These are phyloP conservation scores for Crypturellus undulatus DNA, from an alignment of 2,113 vertebrate genomes.

Conservation along the genomic window DNA sequence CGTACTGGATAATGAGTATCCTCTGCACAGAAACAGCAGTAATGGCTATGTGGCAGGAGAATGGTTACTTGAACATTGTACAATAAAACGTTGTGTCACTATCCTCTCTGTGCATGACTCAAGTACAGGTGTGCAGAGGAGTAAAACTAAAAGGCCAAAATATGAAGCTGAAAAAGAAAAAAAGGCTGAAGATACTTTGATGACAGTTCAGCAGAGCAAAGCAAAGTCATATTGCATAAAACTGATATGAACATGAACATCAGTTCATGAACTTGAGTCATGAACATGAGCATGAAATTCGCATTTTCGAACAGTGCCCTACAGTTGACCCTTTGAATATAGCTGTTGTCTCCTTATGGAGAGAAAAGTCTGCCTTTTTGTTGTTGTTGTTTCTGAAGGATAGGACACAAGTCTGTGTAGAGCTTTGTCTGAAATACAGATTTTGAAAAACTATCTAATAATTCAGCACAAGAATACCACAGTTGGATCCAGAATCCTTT, in stretches of 20 bases:
- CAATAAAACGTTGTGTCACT: background rate
- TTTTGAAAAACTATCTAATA: background rate
- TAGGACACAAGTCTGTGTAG: background rate
- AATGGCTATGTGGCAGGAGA: background rate
- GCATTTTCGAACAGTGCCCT: background rate
- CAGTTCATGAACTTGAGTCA: background rate
- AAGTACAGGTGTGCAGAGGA: conserved; percentile 24
- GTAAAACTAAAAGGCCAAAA: conserved; percentile 15
- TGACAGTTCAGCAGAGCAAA: background rate
- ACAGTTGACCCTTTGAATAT: conserved; percentile 16
- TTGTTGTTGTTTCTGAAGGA: background rate
- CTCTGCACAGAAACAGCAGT: conserved; percentile 35
- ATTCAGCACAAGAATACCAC: background rate
- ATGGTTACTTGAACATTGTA: background rate
- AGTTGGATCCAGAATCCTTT: background rate
- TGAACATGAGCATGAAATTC: background rate
- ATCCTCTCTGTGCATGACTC: background rate
- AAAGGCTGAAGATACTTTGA: background rate
- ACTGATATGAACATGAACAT: background rate
- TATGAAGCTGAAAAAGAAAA: background rate
- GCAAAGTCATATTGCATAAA: background rate
- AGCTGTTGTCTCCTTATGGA: background rate
- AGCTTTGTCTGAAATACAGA: background rate
- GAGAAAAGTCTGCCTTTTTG: background rate
- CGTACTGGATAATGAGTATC: conserved; percentile 47